Evolutionary conservation across 2,888 invertebrate genomes (phyloP).

Genomic region (Pheosia tremula): DNA sequence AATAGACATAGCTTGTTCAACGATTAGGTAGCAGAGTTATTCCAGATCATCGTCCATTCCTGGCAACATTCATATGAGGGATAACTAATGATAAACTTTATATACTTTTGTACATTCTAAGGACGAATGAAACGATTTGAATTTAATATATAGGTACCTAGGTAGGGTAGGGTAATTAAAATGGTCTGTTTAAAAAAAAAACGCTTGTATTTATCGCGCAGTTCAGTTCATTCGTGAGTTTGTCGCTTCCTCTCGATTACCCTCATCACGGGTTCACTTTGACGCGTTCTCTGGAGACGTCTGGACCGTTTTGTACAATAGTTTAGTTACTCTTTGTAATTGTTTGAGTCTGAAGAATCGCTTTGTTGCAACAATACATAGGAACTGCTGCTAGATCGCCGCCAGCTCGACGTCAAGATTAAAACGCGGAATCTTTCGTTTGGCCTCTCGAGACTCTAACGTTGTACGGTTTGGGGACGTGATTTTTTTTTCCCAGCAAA

Average conservation of each 20-base stretch:
- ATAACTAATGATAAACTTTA: background rate
- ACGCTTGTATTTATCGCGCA: background rate
- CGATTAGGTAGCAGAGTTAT: too few species aligned
- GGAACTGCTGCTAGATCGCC: background rate
- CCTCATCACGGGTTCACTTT: constrained; percentile 1
- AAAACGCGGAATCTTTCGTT: background rate
- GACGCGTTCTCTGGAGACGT: constrained; percentile 1
- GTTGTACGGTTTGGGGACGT: background rate
- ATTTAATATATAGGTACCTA: background rate
- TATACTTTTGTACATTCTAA: background rate
- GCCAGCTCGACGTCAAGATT: background rate
- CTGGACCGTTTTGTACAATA: background rate
- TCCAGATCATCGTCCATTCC: too few species aligned
- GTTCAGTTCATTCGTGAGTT: background rate
- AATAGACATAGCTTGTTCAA: background rate
- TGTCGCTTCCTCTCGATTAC: constrained; percentile 2
- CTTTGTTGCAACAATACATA: constrained; percentile 1
- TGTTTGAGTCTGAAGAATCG: background rate
- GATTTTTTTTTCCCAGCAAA: too few species aligned
- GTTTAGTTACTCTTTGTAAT: constrained; percentile 4
- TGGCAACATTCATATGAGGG: too few species aligned
- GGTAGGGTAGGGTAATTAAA: too few species aligned
- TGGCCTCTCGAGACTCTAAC: background rate
- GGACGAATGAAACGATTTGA: too few species aligned
- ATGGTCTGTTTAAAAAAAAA: background rate